Percentiles rank a stretch among this genome's conserved stretches.
phyloP scores from a whole-genome alignment of 2,888 invertebrate species.

The Cremastinae sp. region DNA sequence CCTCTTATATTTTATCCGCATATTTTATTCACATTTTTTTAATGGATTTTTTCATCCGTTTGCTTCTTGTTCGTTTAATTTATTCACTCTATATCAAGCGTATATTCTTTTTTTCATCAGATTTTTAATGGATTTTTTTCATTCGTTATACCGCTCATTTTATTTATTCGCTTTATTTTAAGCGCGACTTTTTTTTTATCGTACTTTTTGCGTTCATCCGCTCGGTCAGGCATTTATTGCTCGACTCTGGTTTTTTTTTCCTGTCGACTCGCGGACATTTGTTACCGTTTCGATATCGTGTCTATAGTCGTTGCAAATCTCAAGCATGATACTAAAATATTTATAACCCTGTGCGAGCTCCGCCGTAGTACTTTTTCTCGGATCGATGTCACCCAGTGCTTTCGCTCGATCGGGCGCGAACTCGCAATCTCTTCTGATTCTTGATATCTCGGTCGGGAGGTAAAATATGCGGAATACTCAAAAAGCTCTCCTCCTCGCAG shows the following conservation, averaged over 20 bases:
- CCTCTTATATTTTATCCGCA: constrained; percentile 8
- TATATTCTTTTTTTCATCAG: no score
- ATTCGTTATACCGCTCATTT: no score
- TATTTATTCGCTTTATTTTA: no score
- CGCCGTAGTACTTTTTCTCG: constrained; percentile 41
- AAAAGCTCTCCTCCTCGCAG: neutral
- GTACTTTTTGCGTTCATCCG: neutral
- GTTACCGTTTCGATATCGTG: constrained; percentile 55
- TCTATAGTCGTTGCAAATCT: constrained; percentile 58
- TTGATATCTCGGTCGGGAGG: constrained; percentile 14
- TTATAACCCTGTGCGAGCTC: constrained; percentile 57
- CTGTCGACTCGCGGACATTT: constrained; percentile 1
- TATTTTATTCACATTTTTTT: neutral
- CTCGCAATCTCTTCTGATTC: constrained; percentile 1
- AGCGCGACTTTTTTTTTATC: no score
- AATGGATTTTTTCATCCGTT: no score
- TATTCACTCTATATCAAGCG: no score
- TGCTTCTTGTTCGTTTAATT: no score
- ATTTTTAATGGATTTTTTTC: neutral
- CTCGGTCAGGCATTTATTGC: neutral
- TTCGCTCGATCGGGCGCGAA: constrained; percentile 44
- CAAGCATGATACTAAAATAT: constrained; percentile 61
- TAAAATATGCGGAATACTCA: neutral
- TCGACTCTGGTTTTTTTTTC: constrained; percentile 1
- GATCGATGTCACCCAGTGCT: constrained; percentile 57